These are phyloP conservation scores for Microcebus ravelobensis DNA, from an alignment of 2,113 vertebrate species.

Conservation along the genomic window DNA sequence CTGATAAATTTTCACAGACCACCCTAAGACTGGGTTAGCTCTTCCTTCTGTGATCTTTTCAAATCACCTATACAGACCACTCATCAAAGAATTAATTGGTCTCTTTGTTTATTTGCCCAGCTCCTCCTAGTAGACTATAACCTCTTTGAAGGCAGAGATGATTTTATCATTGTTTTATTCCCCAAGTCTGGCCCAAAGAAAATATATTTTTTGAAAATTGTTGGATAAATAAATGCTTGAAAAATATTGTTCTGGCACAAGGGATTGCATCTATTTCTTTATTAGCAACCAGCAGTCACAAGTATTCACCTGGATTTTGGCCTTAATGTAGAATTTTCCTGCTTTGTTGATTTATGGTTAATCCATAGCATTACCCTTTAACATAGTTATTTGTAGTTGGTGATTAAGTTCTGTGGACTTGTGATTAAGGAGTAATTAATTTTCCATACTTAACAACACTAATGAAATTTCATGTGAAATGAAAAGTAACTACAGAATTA, in stretches of 20 bases:
- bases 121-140: not conserved
- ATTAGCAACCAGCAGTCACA: conserved; percentile 34
- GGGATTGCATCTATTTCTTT: conserved; percentile 26
- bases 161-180: not conserved
- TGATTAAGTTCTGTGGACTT: conserved; percentile 39
- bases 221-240: conserved; percentile 21
- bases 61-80: not conserved
- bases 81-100: not conserved
- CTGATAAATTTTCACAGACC: not conserved
- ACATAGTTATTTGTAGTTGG: conserved; percentile 66
- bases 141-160: not conserved
- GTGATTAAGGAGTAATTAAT: conserved; percentile 73
- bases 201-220: not conserved
- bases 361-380: conserved; percentile 70
- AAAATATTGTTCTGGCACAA: not conserved
- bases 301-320: conserved; percentile 53
- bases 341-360: conserved; percentile 67
- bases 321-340: conserved; percentile 39
- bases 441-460: conserved; percentile 46
- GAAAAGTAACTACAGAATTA: conserved; percentile 64
- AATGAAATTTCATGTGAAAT: conserved; percentile 63
- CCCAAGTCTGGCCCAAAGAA: not conserved
- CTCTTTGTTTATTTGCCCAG: not conserved
- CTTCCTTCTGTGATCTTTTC: not conserved
- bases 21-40: not conserved